Conservation (phyloP, 1,140 invertebrate species). For the Oreohelix idahoensis region DNA sequence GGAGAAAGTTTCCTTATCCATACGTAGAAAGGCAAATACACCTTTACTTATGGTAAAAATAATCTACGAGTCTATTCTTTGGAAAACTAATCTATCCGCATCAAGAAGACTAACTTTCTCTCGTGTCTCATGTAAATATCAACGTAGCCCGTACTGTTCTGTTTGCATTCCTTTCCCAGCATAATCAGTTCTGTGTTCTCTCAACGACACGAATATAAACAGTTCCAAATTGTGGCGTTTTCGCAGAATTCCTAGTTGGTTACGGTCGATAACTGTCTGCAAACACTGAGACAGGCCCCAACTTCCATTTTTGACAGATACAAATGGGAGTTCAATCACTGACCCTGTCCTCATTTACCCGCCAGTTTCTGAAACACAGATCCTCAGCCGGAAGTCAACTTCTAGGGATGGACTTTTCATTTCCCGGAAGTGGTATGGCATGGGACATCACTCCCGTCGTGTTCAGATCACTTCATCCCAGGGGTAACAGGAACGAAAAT, state of each 20-base stretch:
- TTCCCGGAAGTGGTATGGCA: not conserved
- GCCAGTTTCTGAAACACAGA: not conserved
- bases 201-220: not conserved
- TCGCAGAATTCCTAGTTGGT: not conserved
- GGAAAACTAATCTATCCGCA: no score
- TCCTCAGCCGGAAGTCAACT: not conserved
- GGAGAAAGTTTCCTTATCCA: no score
- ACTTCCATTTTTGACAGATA: conserved; percentile 6
- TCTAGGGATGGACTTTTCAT: not conserved
- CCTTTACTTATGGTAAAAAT: no score
- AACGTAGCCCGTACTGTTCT: not conserved
- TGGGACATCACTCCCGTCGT: not conserved
- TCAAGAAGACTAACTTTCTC: no score
- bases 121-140: not conserved
- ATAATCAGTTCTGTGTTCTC: not conserved
- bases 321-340: conserved; percentile 26
- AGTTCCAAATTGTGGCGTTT: not conserved
- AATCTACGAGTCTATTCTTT: no score
- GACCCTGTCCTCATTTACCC: not conserved
- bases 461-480: not conserved
- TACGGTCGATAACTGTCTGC: conserved; percentile 5
- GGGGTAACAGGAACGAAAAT: not conserved
- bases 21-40: no score
- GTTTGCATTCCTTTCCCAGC: not conserved
- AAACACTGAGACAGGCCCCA: conserved; percentile 11